Conservation (phyloP, 92 coral and sea anemone genomes). For the Phenganax subtilis region DNA sequence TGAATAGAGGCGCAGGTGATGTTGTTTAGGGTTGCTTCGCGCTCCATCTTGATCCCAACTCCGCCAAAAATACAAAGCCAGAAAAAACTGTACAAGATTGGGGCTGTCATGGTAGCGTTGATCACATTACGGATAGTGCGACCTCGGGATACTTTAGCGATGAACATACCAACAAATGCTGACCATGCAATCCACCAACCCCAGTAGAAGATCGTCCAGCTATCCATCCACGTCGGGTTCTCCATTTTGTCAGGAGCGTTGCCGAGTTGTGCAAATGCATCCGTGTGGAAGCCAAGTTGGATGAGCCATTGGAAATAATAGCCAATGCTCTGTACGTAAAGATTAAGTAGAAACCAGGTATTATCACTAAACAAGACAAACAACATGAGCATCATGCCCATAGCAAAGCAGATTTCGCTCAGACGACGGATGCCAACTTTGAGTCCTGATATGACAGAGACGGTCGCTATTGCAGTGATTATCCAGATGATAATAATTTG, state of each 20-base stretch:
- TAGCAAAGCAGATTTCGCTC: conserved; percentile 60
- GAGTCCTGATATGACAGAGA: conserved; percentile 42
- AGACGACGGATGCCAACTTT: conserved; percentile 49
- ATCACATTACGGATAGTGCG: conserved; percentile 84
- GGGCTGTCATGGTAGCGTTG: conserved; percentile 76
- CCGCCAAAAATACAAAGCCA: conserved; percentile 88
- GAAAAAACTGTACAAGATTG: conserved; percentile 69
- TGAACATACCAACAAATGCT: conserved; percentile 86
- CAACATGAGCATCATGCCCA: conserved; percentile 62
- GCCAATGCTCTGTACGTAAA: conserved; percentile 54
- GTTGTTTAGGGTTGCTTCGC: conserved; percentile 59
- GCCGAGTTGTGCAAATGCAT: conserved; percentile 49
- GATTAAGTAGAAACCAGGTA: conserved; percentile 62
- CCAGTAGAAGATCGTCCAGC: conserved; percentile 47
- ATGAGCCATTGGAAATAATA: conserved; percentile 42
- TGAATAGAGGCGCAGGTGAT: conserved; percentile 62
- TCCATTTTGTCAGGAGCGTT: conserved; percentile 46
- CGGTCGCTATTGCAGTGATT: conserved; percentile 41
- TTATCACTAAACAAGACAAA: conserved; percentile 55
- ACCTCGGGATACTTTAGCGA: conserved; percentile 83
- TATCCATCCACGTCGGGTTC: conserved; percentile 40
- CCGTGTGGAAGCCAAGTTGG: conserved; percentile 51
- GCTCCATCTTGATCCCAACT: conserved; percentile 79
- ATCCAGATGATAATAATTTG: conserved; percentile 48
- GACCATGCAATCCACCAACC: conserved; percentile 54